Conservation (phyloP, 2,888 invertebrate genomes). For the Tillus elongatus region DNA sequence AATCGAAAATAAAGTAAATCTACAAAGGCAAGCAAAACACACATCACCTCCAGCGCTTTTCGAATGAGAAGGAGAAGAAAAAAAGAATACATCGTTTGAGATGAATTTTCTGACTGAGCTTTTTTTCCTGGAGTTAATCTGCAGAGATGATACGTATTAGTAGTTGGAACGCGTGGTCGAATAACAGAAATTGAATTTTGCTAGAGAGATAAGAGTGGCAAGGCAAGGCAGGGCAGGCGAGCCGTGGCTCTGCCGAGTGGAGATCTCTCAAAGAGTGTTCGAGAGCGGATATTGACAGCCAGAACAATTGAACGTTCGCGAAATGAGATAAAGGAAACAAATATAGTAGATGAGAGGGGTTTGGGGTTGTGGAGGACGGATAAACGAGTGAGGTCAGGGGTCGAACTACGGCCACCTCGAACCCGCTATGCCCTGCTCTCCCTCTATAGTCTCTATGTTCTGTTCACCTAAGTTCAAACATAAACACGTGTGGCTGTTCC, state of each 20-base stretch:
- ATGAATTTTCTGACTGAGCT: too few species aligned
- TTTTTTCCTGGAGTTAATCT: conserved; percentile 2
- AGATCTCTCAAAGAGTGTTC: conserved; percentile 31
- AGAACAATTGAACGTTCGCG: conserved; percentile 46
- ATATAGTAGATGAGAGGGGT: conserved; percentile 31
- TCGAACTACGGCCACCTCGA: too few species aligned
- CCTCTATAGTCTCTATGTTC: too few species aligned
- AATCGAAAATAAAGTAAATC: too few species aligned
- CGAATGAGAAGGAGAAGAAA: too few species aligned
- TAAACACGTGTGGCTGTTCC: too few species aligned
- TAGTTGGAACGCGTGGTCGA: conserved; percentile 18
- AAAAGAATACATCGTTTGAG: too few species aligned
- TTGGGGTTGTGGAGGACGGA: conserved; percentile 13
- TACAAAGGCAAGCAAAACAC: too few species aligned
- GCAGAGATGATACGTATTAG: conserved; percentile 3
- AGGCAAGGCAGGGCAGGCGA: conserved; percentile 19
- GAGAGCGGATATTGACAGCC: conserved; percentile 37
- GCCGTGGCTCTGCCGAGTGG: too few species aligned
- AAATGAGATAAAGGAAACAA: conserved; percentile 45
- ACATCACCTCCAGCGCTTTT: too few species aligned
- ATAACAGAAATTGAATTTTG: conserved; percentile 37
- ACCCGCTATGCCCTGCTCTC: too few species aligned
- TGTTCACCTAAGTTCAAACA: too few species aligned
- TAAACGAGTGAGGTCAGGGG: conserved; percentile 15
- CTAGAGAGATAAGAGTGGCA: conserved; percentile 28